A percentile compares a stretch with the other conserved stretches of the same genome.
phyloP scores from a whole-genome alignment of 2,888 invertebrate species.

The Rhimphoctona megacephalus region DNA sequence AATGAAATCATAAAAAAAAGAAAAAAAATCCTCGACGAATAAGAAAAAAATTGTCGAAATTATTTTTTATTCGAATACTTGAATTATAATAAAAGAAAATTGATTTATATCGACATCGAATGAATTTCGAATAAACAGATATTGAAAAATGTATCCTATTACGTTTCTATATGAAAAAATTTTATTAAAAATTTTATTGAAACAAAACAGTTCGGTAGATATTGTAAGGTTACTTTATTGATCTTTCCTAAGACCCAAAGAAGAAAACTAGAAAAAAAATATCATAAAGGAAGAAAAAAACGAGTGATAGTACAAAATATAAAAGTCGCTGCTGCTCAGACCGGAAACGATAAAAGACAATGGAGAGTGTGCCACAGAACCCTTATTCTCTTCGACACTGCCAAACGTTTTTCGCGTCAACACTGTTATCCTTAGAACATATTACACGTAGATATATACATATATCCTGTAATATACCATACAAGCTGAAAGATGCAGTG shows the following conservation, averaged over 20 bases:
- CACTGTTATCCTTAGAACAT: constrained; percentile 12
- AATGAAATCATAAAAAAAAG: too few species aligned
- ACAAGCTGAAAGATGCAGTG: constrained; percentile 59
- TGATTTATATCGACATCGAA: neutral
- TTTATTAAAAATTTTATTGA: neutral
- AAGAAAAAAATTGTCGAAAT: too few species aligned
- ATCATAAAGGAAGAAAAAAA: neutral
- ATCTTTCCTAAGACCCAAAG: neutral
- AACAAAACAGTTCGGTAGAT: constrained; percentile 4
- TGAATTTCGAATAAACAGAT: neutral
- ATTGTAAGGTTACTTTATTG: neutral
- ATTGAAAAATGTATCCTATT: neutral
- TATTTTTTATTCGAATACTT: too few species aligned
- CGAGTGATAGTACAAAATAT: constrained; percentile 25
- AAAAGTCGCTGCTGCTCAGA: constrained; percentile 38
- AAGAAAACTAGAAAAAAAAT: neutral
- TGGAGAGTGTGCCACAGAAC: constrained; percentile 19
- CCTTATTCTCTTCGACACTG: constrained; percentile 28
- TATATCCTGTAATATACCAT: constrained; percentile 25
- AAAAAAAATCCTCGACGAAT: neutral
- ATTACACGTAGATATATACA: neutral
- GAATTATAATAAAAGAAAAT: too few species aligned
- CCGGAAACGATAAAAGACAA: constrained; percentile 55
- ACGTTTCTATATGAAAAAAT: neutral
- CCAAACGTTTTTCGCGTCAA: constrained; percentile 27